These are phyloP conservation scores for Coranthus polyacanthus DNA, from an alignment of 2,797 vertebrate genomes.

Conservation along the genomic window DNA sequence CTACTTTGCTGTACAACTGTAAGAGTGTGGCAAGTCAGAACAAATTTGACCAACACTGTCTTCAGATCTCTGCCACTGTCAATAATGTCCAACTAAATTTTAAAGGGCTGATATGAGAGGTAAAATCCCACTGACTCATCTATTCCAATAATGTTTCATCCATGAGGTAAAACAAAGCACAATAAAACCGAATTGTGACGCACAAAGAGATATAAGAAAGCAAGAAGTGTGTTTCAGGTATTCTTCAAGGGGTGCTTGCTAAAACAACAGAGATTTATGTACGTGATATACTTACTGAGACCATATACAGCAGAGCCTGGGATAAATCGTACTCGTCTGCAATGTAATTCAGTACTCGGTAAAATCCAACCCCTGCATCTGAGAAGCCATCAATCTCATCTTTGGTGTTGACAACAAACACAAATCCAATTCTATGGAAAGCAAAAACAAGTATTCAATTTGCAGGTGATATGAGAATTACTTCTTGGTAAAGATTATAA, in stretches of 20 bases:
- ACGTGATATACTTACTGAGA: slow-evolving; percentile 87
- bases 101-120: slow-evolving; percentile 43
- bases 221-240: slow-evolving; percentile 23
- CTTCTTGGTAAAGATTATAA: slow-evolving; percentile 66
- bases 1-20: slow-evolving; percentile 90
- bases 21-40: slow-evolving; percentile 57
- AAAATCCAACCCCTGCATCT: slow-evolving; percentile 92
- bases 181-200: slow-evolving; percentile 53
- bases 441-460: slow-evolving; percentile 73
- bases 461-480: slow-evolving; percentile 70
- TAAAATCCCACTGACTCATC: slow-evolving; percentile 49
- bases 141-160: slow-evolving; percentile 53
- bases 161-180: slow-evolving; percentile 30
- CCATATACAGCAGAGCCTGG: slow-evolving; percentile 90
- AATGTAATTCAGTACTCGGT: slow-evolving; percentile 93
- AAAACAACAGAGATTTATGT: slow-evolving; percentile 62
- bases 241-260: slow-evolving; percentile 35
- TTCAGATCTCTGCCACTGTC: slow-evolving; percentile 44
- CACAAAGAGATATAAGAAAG: slow-evolving; percentile 38
- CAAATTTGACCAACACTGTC: slow-evolving; percentile 47
- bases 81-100: slow-evolving; percentile 55
- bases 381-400: slow-evolving; percentile 89
- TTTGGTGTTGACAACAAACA: slow-evolving; percentile 91
- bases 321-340: slow-evolving; percentile 88
- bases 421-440: slow-evolving; percentile 93